These are phyloP conservation scores for Bradypodion pumilum DNA, from an alignment of 2,797 vertebrate species.

Conservation along the genomic window DNA sequence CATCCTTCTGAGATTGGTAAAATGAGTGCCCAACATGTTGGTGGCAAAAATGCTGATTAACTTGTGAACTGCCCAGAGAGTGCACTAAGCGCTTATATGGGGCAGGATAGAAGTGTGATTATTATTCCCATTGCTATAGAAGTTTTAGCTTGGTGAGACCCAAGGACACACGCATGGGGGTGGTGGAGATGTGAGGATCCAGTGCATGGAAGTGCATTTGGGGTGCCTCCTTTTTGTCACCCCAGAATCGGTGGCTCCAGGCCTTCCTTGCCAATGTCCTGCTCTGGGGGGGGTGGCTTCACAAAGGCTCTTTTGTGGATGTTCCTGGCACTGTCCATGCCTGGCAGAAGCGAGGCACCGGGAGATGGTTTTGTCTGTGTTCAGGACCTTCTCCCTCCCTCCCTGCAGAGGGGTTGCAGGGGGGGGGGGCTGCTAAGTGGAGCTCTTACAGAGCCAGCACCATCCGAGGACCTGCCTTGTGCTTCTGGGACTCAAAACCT, in stretches of 20 bases:
- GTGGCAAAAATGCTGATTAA: too few species aligned
- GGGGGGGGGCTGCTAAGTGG: neutral
- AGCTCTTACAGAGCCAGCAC: too few species aligned
- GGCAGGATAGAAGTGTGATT: too few species aligned
- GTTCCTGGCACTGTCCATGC: neutral
- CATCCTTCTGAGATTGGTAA: too few species aligned
- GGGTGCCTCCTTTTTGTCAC: neutral
- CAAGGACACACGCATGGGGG: neutral
- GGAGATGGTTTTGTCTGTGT: neutral
- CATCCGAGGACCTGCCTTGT: neutral
- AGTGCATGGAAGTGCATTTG: accelerated
- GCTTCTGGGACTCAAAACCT: neutral
- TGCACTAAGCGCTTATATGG: too few species aligned
- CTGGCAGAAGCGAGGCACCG: neutral
- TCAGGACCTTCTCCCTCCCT: neutral
- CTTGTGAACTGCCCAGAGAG: too few species aligned
- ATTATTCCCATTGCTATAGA: too few species aligned
- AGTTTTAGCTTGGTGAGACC: too few species aligned
- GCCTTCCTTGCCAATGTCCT: neutral
- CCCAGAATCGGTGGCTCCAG: neutral
- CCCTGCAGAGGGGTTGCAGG: neutral
- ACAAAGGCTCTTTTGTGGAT: slow-evolving; percentile 10
- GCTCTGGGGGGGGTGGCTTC: neutral
- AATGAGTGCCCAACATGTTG: too few species aligned
- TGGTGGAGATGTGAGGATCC: neutral